These are phyloP conservation scores for Sphaeramia orbicularis DNA, from an alignment of 2,797 vertebrate genomes.

Conservation along the genomic window DNA sequence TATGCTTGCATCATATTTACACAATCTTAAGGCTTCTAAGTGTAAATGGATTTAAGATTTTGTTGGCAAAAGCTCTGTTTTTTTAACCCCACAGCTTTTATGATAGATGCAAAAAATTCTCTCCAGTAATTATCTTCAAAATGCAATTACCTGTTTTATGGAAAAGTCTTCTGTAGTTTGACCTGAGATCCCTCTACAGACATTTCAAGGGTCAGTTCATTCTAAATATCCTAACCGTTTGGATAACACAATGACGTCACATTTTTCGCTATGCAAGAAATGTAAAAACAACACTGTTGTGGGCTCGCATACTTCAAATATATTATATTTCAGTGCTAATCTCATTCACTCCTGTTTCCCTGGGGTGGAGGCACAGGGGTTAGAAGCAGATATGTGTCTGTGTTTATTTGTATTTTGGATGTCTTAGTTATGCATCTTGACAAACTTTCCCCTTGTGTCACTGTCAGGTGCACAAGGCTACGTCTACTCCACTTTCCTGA, in stretches of 20 bases:
- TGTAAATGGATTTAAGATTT: conserved; percentile 18
- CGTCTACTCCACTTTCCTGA: conserved; percentile 96
- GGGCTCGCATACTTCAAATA: no score
- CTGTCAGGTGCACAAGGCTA: conserved; percentile 87
- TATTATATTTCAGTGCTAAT: neutral
- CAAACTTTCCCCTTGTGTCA: conserved; percentile 26
- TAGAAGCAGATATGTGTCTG: neutral
- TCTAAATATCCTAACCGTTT: no score
- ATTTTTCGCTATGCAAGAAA: no score
- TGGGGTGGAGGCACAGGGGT: neutral
- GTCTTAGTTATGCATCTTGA: conserved; percentile 8
- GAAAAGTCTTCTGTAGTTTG: no score
- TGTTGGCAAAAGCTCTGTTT: conserved; percentile 16
- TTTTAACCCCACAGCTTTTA: neutral
- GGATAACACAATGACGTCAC: no score
- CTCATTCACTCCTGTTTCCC: no score
- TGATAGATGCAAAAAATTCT: neutral
- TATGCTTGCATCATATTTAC: conserved; percentile 55
- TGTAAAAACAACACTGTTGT: no score
- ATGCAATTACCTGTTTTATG: no score
- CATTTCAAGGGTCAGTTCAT: no score
- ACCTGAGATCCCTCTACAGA: no score
- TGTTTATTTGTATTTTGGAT: neutral
- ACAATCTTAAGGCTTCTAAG: conserved; percentile 21
- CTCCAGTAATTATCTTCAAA: no score